Evolutionary conservation across 2,113 vertebrate genomes (phyloP).

Genomic region (Fukomys damarensis): DNA sequence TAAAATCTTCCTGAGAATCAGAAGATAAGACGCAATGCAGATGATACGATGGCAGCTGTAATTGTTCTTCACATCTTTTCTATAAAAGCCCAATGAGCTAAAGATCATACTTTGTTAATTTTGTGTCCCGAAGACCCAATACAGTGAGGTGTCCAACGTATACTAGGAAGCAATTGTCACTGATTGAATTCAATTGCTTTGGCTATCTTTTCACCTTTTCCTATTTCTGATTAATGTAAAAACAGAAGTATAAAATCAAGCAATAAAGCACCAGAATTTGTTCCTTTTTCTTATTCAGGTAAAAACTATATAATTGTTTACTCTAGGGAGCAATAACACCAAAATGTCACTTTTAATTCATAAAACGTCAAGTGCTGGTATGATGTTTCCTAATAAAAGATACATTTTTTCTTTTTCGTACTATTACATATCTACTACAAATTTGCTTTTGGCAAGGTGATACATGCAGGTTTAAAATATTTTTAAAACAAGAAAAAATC

Average conservation of each 20-base stretch:
- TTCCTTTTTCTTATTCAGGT: background rate
- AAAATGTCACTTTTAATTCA: background rate
- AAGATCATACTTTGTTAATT: background rate
- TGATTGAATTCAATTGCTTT: background rate
- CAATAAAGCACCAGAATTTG: background rate
- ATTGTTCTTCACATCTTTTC: background rate
- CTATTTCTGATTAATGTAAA: background rate
- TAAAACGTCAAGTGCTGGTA: background rate
- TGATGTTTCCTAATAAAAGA: background rate
- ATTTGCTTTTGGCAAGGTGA: background rate
- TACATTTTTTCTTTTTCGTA: background rate
- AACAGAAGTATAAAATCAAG: background rate
- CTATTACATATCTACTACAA: background rate
- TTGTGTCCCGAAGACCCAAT: background rate
- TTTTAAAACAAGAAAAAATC: background rate
- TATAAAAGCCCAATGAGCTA: background rate
- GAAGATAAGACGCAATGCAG: background rate
- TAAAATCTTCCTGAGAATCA: background rate
- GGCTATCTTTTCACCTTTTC: background rate
- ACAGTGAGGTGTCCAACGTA: background rate
- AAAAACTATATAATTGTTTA: background rate
- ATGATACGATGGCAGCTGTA: background rate
- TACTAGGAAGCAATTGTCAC: background rate
- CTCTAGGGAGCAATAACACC: fast-evolving
- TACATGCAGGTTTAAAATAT: background rate